Evolutionary conservation across 2,888 invertebrate genomes (phyloP), one percentile per base, ranked within the genome.

Genomic region (Nymphalis urticae): DNA sequence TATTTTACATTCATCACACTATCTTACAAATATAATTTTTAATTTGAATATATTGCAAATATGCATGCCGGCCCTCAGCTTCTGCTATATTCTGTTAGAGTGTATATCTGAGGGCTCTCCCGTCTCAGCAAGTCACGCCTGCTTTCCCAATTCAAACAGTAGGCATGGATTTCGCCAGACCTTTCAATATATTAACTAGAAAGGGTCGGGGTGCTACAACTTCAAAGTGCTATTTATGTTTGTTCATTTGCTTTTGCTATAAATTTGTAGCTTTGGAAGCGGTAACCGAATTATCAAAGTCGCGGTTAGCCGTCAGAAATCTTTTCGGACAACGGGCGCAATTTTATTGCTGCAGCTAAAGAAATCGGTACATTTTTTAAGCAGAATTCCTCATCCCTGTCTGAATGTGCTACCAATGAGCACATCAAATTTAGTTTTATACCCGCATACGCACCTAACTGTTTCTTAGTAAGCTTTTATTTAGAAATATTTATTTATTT

Each of bases 11-110:
- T 24, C 75, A 0, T 66, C 64, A 13, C 75, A 77, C 51, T 24
- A 60, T 19, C 27, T 76, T 48, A 73, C 76, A 8, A 73, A 70
- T 62, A 21, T 78, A 6, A 58, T 71, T 32, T 76, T 78, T 62
- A 70, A 47, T 1, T 27, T 2, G 71, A 77, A 56, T 76, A 78
- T 50, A 7, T 70, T 5, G 32, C 32, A 3, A 62, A 60, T 0
- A 17, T 77, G 54, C 77, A 79, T 48, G 75, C 76, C 9, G 77
- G 77, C 0, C 77, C 77, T 0, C 78, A 77, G 58, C 54, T 75
- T 8, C 62, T 77, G 9, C 61, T 79, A 17, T 72, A 75, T 0
- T 60, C 48, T 1, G 62, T 75, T 10, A 62, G 77, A 16, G 71
- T 78, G 27, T 62, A 62, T 2, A 32, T 75, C 0, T 79, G 81